These are phyloP conservation scores for Stramonita haemastoma DNA, from an alignment of 2,888 invertebrate genomes.

Conservation along the genomic window DNA sequence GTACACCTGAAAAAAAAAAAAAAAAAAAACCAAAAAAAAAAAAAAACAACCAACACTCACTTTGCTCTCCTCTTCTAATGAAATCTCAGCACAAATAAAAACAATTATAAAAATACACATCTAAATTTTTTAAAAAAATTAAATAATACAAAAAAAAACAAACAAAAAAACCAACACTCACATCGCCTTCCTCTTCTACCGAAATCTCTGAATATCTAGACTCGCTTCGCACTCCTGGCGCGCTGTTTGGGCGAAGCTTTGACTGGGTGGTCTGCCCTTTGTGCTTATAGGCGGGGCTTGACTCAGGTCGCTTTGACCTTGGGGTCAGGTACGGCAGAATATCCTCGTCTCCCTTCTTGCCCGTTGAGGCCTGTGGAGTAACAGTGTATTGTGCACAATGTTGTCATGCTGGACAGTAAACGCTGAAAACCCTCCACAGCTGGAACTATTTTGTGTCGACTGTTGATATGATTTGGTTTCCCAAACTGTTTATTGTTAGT, in stretches of 20 bases:
- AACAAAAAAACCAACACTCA: constrained; percentile 54
- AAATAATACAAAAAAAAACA: background rate
- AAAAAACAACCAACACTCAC: too few species aligned
- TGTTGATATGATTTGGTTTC: too few species aligned
- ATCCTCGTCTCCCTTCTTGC: constrained; percentile 69
- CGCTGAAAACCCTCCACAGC: too few species aligned
- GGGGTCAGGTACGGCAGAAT: constrained; percentile 70
- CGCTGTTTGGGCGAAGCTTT: constrained; percentile 52
- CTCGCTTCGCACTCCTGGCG: constrained; percentile 47
- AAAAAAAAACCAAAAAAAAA: too few species aligned
- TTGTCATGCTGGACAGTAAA: too few species aligned
- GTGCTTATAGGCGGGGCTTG: constrained; percentile 44
- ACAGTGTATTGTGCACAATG: background rate
- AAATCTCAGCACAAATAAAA: too few species aligned
- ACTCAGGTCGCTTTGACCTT: constrained; percentile 57
- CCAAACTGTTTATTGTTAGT: too few species aligned
- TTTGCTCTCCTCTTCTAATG: too few species aligned
- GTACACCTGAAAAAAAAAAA: too few species aligned
- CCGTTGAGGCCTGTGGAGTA: constrained; percentile 50
- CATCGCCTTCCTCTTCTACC: constrained; percentile 51
- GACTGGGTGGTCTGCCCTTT: background rate
- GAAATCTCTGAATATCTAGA: constrained; percentile 44
- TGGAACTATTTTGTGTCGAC: too few species aligned
- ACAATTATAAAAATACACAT: too few species aligned
- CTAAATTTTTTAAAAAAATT: background rate